phyloP scores from a whole-genome alignment of 2,888 invertebrate species.

The Chirona hameri region DNA sequence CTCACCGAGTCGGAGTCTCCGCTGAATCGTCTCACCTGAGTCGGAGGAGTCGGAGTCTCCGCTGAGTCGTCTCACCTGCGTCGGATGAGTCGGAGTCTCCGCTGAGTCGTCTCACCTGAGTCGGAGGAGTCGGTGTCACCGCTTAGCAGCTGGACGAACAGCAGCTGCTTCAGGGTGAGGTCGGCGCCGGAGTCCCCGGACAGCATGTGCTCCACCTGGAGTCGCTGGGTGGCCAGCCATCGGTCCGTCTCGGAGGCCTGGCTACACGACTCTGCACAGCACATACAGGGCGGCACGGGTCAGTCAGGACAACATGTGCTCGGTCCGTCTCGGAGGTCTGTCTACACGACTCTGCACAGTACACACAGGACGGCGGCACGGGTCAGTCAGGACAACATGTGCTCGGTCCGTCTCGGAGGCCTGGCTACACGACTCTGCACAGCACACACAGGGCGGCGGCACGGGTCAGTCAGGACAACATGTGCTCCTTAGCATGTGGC shows the following conservation, averaged over 20 bases:
- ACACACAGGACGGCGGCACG: not conserved
- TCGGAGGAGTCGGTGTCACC: not conserved
- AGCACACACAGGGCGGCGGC: not conserved
- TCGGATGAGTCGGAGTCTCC: no score
- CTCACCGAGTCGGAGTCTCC: no score
- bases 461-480: not conserved
- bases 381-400: not conserved
- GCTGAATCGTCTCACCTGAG: no score
- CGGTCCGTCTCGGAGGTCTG: not conserved
- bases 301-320: not conserved
- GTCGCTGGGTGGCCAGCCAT: not conserved
- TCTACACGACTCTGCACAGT: not conserved
- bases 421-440: not conserved
- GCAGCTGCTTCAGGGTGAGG: not conserved
- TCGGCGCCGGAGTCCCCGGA: not conserved
- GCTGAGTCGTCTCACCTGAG: not conserved
- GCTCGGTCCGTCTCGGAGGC: not conserved
- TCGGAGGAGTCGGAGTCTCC: no score
- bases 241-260: not conserved
- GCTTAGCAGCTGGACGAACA: not conserved
- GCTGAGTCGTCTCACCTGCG: no score
- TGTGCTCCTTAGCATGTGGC: no score
- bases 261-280: not conserved
- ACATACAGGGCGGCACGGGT: not conserved
- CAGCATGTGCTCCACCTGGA: conserved; percentile 12